Evolutionary conservation across 23 tunicate genomes (phyloP).

Genomic region (Trididemnum clinides): DNA sequence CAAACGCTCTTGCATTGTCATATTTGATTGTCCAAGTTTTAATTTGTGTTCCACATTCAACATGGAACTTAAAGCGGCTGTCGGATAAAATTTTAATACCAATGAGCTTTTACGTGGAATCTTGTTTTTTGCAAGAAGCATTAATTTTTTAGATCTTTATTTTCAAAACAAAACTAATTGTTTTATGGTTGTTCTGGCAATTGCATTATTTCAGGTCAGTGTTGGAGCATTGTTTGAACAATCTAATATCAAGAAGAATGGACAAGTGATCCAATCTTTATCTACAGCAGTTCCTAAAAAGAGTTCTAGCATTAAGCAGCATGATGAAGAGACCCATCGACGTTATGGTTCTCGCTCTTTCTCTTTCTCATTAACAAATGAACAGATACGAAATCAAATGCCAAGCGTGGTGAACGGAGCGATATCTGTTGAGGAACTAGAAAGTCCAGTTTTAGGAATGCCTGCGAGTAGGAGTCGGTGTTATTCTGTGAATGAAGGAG

Average conservation of each 20-base stretch:
- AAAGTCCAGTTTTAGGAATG: slow-evolving; percentile 60
- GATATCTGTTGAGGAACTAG: slow-evolving; percentile 63
- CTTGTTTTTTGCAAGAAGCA: too few relatives aligned
- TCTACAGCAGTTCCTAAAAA: slow-evolving; percentile 19
- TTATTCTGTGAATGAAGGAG: slow-evolving; percentile 41
- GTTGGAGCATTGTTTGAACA: slow-evolving; percentile 38
- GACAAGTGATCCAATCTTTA: slow-evolving; percentile 2
- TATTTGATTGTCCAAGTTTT: too few relatives aligned
- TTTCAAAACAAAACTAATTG: too few relatives aligned
- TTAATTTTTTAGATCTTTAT: too few relatives aligned
- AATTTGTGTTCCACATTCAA: too few relatives aligned
- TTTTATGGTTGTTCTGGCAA: too few relatives aligned
- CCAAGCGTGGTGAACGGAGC: slow-evolving; percentile 49
- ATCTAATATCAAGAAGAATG: neutral
- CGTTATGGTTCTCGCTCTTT: slow-evolving; percentile 44
- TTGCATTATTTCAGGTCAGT: slow-evolving; percentile 55
- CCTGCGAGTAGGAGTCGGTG: slow-evolving; percentile 30
- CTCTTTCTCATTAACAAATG: slow-evolving; percentile 37
- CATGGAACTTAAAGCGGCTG: too few relatives aligned
- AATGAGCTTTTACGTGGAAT: too few relatives aligned
- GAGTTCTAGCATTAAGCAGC: neutral
- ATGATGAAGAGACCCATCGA: neutral
- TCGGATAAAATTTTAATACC: too few relatives aligned
- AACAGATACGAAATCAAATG: neutral
- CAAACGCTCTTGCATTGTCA: too few relatives aligned